Evolutionary conservation across 2,888 invertebrate species (phyloP).

Genomic region (Pegoplata infirma): DNA sequence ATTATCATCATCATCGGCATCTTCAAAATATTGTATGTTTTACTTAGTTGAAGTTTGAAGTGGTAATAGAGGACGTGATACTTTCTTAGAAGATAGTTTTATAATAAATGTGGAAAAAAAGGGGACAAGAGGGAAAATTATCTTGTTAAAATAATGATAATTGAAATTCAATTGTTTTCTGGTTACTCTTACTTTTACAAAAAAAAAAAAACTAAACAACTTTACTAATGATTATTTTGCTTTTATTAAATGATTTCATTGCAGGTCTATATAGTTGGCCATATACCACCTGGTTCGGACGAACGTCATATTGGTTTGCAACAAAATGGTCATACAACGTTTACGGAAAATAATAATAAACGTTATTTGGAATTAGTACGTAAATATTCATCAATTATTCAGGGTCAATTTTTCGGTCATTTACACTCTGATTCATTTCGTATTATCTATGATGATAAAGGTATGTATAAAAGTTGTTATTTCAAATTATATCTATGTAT

Average conservation of each 20-base stretch:
- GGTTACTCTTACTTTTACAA: neutral
- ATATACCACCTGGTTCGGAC: conserved; percentile 93
- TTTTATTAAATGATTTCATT: conserved; percentile 65
- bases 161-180: conserved; percentile 56
- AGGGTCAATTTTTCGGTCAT: conserved; percentile 95
- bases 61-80: conserved; percentile 59
- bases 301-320: conserved; percentile 85
- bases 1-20: conserved; percentile 53
- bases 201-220: conserved; percentile 11
- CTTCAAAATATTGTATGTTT: conserved; percentile 47
- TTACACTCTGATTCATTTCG: conserved; percentile 94
- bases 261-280: conserved; percentile 94
- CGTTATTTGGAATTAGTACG: conserved; percentile 87
- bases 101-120: conserved; percentile 9
- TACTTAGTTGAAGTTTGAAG: conserved; percentile 57
- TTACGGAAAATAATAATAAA: conserved; percentile 86
- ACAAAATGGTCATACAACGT: conserved; percentile 81
- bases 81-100: conserved; percentile 42
- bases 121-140: conserved; percentile 5
- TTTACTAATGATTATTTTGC: too few relatives aligned
- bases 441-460: conserved; percentile 87
- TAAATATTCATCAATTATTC: conserved; percentile 88
- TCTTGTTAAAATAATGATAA: conserved; percentile 42
- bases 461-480: too few relatives aligned
- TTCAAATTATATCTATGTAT: too few relatives aligned